Evolutionary conservation across 2,113 vertebrate genomes (phyloP).

Genomic region (Synchiropus splendidus): DNA sequence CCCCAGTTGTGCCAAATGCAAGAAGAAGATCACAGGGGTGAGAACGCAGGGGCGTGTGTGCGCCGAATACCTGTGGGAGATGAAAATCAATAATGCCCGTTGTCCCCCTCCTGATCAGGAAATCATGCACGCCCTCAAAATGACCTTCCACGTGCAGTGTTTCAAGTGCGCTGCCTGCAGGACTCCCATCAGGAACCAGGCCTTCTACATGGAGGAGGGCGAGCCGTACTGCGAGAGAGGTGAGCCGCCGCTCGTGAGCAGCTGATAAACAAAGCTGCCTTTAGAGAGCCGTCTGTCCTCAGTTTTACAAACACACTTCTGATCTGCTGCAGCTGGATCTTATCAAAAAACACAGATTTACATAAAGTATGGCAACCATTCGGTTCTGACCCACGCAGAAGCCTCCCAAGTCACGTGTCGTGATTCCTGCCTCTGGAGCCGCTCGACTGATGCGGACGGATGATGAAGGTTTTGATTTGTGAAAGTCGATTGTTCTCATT

Average conservation of each 20-base stretch:
- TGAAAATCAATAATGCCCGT: neutral
- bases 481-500: no score
- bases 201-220: conserved; percentile 98
- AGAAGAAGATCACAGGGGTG: conserved; percentile 93
- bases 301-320: no score
- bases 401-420: no score
- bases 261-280: no score
- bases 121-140: conserved; percentile 97
- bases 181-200: conserved; percentile 87
- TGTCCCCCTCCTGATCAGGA: conserved; percentile 64
- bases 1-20: conserved; percentile 93
- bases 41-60: conserved; percentile 24
- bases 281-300: no score
- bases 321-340: no score
- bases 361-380: no score
- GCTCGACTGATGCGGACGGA: no score
- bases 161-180: conserved; percentile 92
- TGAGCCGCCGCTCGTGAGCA: conserved; percentile 46
- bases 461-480: no score
- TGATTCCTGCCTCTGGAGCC: no score
- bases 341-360: no score
- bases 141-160: conserved; percentile 95
- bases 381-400: no score
- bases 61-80: neutral
- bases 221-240: conserved; percentile 95